A percentile compares a stretch with the other conserved stretches of the same genome.
phyloP scores from a whole-genome alignment of 2,797 vertebrate species.

The Liparis tanakae region DNA sequence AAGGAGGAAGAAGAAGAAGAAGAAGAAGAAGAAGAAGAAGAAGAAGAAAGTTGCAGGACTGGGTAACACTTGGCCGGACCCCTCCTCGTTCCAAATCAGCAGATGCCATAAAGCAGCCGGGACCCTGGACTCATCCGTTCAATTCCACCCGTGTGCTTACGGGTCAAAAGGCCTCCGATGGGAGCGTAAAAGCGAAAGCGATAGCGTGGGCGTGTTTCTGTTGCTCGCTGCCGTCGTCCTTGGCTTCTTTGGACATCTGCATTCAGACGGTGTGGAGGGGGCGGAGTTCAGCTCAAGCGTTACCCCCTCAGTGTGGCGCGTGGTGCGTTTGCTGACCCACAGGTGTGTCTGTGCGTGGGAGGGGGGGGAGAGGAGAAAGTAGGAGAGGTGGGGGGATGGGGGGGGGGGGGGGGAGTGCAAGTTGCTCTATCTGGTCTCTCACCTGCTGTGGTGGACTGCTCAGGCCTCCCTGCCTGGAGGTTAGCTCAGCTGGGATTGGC shows the following conservation, averaged over 20 bases:
- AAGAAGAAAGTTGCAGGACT: constrained; percentile 13
- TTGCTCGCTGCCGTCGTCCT: too few species aligned
- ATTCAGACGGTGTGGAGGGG: constrained; percentile 11
- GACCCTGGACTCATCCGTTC: not conserved
- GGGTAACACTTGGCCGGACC: constrained; percentile 70
- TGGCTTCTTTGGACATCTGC: constrained; percentile 44
- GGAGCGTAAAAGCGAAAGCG: not conserved
- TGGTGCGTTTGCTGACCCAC: constrained; percentile 43
- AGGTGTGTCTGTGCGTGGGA: constrained; percentile 61
- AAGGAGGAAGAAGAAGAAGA: constrained; percentile 16
- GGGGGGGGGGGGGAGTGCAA: constrained; percentile 60
- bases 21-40: not conserved
- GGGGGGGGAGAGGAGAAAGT: constrained; percentile 48
- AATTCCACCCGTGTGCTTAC: not conserved
- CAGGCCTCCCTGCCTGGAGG: constrained; percentile 99
- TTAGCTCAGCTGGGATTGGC: constrained; percentile 99
- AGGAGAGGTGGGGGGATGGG: constrained; percentile 33
- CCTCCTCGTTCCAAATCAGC: constrained; percentile 14
- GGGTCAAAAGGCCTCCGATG: constrained; percentile 4
- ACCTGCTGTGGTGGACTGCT: constrained; percentile 98
- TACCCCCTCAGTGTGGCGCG: constrained; percentile 55
- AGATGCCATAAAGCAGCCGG: constrained; percentile 41
- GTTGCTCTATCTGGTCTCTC: constrained; percentile 88
- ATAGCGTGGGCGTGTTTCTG: not conserved
- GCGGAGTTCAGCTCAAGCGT: constrained; percentile 62